These are phyloP conservation scores for Brassicogethes aeneus DNA, from an alignment of 2,888 invertebrate species.

Conservation along the genomic window DNA sequence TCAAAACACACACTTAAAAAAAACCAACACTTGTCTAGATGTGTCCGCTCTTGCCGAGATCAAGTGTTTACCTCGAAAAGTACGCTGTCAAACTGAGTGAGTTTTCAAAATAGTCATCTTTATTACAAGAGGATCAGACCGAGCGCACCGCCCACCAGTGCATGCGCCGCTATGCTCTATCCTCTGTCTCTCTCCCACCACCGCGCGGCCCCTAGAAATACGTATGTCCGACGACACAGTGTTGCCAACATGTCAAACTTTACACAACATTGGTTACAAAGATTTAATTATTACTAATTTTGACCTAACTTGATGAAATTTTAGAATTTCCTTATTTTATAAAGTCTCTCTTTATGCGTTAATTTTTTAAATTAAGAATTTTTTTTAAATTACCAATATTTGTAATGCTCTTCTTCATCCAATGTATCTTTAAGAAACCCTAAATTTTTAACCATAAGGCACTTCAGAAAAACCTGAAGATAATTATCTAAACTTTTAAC, in stretches of 20 bases:
- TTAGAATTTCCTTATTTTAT: too few relatives aligned
- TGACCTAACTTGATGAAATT: too few relatives aligned
- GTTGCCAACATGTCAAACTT: neutral
- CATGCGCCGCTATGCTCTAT: slow-evolving; percentile 25
- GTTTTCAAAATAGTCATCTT: slow-evolving; percentile 46
- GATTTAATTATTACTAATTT: too few relatives aligned
- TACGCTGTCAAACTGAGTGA: slow-evolving; percentile 44
- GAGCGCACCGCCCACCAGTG: slow-evolving; percentile 26
- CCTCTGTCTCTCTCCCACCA: slow-evolving; percentile 17
- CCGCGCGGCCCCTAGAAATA: slow-evolving; percentile 3
- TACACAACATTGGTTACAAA: slow-evolving; percentile 3
- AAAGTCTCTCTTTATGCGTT: too few relatives aligned
- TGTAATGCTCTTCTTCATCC: too few relatives aligned
- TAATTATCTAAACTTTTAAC: too few relatives aligned
- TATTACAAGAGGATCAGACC: slow-evolving; percentile 34
- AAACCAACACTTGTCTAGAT: neutral
- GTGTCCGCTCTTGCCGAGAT: slow-evolving; percentile 6
- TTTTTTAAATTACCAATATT: too few relatives aligned
- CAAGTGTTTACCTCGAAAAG: slow-evolving; percentile 32
- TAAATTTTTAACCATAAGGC: too few relatives aligned
- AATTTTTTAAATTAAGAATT: too few relatives aligned
- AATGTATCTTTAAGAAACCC: too few relatives aligned
- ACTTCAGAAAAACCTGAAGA: too few relatives aligned
- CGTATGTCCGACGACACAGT: slow-evolving; percentile 1
- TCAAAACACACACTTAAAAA: neutral